phyloP scores from a whole-genome alignment of 2,888 invertebrate genomes.

The Lithophane leautieri region DNA sequence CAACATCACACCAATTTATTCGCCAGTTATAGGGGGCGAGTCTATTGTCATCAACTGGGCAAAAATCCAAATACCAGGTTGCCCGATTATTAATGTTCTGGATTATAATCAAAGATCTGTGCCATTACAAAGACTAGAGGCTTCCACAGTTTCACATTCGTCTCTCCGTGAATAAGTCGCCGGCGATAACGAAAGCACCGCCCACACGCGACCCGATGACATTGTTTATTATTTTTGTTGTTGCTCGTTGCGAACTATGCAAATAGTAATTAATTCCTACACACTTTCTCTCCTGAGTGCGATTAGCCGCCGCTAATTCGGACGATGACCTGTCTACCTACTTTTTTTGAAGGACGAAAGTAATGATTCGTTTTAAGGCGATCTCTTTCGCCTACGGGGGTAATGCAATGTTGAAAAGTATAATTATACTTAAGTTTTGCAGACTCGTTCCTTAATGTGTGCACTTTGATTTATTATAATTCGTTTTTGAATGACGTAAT shows the following conservation, averaged over 20 bases:
- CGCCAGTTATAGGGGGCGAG: neutral
- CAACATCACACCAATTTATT: neutral
- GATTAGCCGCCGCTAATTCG: conserved; percentile 75
- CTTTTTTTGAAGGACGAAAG: conserved; percentile 75
- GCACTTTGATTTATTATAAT: conserved; percentile 32
- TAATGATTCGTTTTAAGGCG: conserved; percentile 63
- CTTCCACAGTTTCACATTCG: conserved; percentile 17
- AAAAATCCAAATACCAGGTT: neutral
- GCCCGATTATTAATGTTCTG: neutral
- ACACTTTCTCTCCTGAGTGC: conserved; percentile 81
- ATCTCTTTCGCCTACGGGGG: conserved; percentile 62
- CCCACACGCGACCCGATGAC: conserved; percentile 83
- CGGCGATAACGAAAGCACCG: conserved; percentile 64
- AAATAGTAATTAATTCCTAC: conserved; percentile 85
- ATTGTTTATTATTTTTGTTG: conserved; percentile 84
- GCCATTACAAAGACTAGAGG: conserved; percentile 16
- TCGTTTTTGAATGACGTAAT: conserved; percentile 33
- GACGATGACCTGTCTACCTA: conserved; percentile 81
- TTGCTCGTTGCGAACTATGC: conserved; percentile 76
- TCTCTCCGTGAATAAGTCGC: conserved; percentile 44
- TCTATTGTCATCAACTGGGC: neutral
- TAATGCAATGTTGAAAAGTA: conserved; percentile 34
- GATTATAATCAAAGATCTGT: neutral
- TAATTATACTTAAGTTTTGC: conserved; percentile 37
- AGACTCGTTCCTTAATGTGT: conserved; percentile 36